Conservation (phyloP, 2,797 vertebrate genomes). For the Sarcophilus harrisii region DNA sequence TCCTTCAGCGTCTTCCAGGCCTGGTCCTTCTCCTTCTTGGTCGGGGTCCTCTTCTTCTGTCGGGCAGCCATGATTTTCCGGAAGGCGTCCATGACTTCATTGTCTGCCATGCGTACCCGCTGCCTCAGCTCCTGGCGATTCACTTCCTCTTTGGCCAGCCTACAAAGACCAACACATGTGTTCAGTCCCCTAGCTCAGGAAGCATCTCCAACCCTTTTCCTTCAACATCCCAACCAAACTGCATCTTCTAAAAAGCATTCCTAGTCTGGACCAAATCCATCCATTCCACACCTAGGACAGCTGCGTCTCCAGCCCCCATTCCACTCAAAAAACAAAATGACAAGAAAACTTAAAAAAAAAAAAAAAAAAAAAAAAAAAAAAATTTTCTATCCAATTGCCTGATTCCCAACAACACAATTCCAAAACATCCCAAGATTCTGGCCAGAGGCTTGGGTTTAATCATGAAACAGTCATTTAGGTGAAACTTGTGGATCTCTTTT, state of each 20-base stretch:
- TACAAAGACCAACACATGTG: slow-evolving; percentile 67
- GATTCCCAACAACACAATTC: slow-evolving; percentile 7
- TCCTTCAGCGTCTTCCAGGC: slow-evolving; percentile 98
- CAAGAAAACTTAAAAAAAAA: neutral
- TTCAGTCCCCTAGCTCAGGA: fast-evolving
- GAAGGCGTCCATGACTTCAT: slow-evolving; percentile 98
- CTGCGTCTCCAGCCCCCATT: fast-evolving
- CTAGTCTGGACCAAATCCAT: neutral
- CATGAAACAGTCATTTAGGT: neutral
- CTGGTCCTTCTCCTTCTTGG: slow-evolving; percentile 99
- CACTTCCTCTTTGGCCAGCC: slow-evolving; percentile 96
- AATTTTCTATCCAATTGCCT: neutral
- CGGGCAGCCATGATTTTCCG: slow-evolving; percentile 98
- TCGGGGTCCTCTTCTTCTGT: slow-evolving; percentile 98
- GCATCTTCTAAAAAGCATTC: neutral
- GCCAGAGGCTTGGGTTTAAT: neutral
- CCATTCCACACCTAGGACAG: fast-evolving
- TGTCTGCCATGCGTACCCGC: slow-evolving; percentile 96
- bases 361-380: slow-evolving; percentile 31
- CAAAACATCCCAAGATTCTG: neutral
- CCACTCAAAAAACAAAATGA: slow-evolving; percentile 3
- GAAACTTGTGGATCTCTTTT: neutral
- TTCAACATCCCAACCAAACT: neutral
- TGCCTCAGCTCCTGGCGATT: slow-evolving; percentile 96
- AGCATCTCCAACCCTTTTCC: neutral